Percentiles rank a stretch among this genome's conserved stretches.
Conservation (phyloP, 2,797 vertebrate genomes). For the Amblyopsis hoosieri region DNA sequence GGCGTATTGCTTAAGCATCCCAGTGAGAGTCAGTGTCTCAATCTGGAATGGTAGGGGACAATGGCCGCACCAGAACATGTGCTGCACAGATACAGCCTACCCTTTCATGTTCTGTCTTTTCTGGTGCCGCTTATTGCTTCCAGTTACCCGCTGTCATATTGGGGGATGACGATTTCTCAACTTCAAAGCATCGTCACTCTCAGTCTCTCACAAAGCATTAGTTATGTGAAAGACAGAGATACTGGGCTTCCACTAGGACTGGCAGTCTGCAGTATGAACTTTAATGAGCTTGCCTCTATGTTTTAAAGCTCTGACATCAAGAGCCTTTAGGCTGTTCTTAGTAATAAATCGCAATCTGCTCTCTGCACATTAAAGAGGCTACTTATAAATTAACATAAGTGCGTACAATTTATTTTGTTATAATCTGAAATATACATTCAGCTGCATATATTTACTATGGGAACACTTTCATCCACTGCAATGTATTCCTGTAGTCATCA, state of each 20-base stretch:
- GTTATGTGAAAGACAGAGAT: constrained; percentile 52
- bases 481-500: background rate
- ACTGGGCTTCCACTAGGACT: constrained; percentile 46
- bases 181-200: constrained; percentile 67
- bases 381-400: constrained; percentile 21
- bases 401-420: too few species aligned
- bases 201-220: constrained; percentile 48
- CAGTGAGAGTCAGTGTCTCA: constrained; percentile 17
- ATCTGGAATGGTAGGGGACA: constrained; percentile 22
- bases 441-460: background rate
- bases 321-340: constrained; percentile 41
- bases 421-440: background rate
- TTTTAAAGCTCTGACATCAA: constrained; percentile 58
- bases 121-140: constrained; percentile 30
- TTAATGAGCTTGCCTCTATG: constrained; percentile 72
- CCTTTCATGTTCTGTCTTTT: constrained; percentile 39
- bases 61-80: constrained; percentile 17
- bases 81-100: constrained; percentile 32
- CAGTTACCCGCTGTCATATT: constrained; percentile 53
- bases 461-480: constrained; percentile 27
- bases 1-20: constrained; percentile 29
- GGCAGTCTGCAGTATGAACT: constrained; percentile 63
- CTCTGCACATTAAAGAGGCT: constrained; percentile 24
- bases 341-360: constrained; percentile 37
- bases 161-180: constrained; percentile 54